These are phyloP conservation scores for Buceros bicornis DNA, from an alignment of 2,797 vertebrate genomes.

Conservation along the genomic window DNA sequence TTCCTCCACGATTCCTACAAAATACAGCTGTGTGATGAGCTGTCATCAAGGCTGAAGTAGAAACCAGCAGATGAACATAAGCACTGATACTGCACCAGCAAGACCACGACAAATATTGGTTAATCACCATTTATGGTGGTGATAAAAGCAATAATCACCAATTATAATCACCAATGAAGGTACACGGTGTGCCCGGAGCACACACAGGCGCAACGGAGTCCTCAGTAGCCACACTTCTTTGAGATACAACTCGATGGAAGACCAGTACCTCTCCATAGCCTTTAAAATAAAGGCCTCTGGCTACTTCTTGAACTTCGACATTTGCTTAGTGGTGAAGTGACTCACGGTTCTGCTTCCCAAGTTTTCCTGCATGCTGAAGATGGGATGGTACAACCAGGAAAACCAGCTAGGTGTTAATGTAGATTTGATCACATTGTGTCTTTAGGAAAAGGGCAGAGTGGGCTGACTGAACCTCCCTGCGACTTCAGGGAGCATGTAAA, in stretches of 20 bases:
- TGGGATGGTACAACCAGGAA: background rate
- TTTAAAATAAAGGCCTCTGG: background rate
- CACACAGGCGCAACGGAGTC: accelerated
- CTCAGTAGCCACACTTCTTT: background rate
- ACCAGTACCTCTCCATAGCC: background rate
- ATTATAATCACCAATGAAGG: too few relatives aligned
- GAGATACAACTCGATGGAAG: background rate
- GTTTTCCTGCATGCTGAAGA: background rate
- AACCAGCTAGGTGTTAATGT: background rate
- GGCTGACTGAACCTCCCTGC: background rate
- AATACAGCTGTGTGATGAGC: background rate
- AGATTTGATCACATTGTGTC: background rate
- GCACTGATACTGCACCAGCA: background rate
- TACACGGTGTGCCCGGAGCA: background rate
- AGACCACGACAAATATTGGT: accelerated
- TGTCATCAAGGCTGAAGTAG: background rate
- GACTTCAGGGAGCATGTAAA: background rate
- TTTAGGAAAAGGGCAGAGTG: background rate
- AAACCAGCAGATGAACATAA: background rate
- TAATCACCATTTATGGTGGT: background rate
- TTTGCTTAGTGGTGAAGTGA: background rate
- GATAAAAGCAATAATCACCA: too few relatives aligned
- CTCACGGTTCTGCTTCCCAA: background rate
- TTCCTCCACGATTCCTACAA: background rate
- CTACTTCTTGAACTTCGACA: background rate